Evolutionary conservation across 2,888 invertebrate genomes (phyloP), one percentile per base, ranked within the genome.

Genomic region (Acrobasis consociella): DNA sequence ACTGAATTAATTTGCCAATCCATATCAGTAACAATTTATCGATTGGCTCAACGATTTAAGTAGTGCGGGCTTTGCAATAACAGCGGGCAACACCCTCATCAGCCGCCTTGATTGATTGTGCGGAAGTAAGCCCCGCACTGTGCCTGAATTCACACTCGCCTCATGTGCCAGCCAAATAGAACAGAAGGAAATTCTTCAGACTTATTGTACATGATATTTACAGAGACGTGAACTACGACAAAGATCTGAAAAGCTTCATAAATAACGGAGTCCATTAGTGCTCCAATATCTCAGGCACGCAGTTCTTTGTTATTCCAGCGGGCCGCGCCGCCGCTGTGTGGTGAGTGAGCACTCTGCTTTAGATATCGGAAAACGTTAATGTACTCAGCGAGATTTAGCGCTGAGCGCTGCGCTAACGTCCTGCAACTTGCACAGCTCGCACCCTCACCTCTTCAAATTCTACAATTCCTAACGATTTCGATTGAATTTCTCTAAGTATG

Each of bases 341-440:
- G 65, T 61, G 52, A 70, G 82, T 78, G 82, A 85, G 83, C 81
- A 82, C 85, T 85, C 78, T 82, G 85, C 87, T 87, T 86, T 85
- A 85, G 87, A 84, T 90, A 90, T 90, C 87, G 89, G 86, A 87
- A 89, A 89, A 90, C 86, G 86, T 85, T 90, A 89, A 89, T 89
- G 87, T 87, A 85, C 81, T 85, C 81, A 69, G 80, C 68, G 81
- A 86, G 86, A 89, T 89, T 89, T 86, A 88, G 80, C 80, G 77
- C 73, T 79, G 76, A 82, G 81, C 74, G 70, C 75, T 70, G 76
- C 71, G 69, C 73, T 71, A 65, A 72, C 72, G 72, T 73, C 71
- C 70, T 71, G 72, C 70, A 70, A 69, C 71, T 73, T 70, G 71
- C 75, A 70, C 69, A 70, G 67, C 69, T 69, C 60, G 64, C 65